A percentile compares a stretch with the other conserved stretches of the same genome.
These are phyloP conservation scores for Branchellion lobata DNA, from an alignment of 2,888 invertebrate genomes.

Conservation along the genomic window DNA sequence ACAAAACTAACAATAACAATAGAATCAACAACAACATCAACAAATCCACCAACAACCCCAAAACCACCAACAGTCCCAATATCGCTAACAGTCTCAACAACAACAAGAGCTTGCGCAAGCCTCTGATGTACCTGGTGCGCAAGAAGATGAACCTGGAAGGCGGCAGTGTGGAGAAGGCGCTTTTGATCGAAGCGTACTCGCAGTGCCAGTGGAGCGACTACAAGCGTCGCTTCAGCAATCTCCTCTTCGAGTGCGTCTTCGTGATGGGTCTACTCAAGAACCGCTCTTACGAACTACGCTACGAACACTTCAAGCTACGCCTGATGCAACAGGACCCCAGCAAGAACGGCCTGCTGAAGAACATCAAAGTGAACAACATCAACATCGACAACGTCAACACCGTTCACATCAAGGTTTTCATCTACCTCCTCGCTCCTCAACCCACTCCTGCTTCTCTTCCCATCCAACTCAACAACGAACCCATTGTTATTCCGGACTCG, in stretches of 20 bases:
- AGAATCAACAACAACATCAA: too few relatives aligned
- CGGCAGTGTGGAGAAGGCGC: not conserved
- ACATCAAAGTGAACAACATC: conserved; percentile 1
- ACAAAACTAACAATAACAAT: too few relatives aligned
- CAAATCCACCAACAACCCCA: not conserved
- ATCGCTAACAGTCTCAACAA: not conserved
- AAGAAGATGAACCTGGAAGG: conserved; percentile 5
- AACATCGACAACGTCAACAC: conserved; percentile 8
- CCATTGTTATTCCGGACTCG: conserved; percentile 6
- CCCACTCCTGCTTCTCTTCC: not conserved
- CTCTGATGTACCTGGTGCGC: conserved; percentile 3
- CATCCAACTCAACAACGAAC: not conserved
- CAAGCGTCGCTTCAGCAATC: not conserved
- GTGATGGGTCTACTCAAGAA: not conserved
- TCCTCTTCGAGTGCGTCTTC: conserved; percentile 3
- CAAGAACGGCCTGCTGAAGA: not conserved
- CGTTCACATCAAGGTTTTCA: not conserved
- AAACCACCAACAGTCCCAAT: not conserved
- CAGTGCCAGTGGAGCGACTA: conserved; percentile 14
- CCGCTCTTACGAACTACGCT: not conserved
- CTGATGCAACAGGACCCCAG: not conserved
- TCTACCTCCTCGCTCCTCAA: not conserved
- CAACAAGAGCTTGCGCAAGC: not conserved
- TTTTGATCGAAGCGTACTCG: conserved; percentile 8
- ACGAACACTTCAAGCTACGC: not conserved